These are phyloP conservation scores for Ctenopoma multispine DNA, from an alignment of 2,797 vertebrate species.

Conservation along the genomic window DNA sequence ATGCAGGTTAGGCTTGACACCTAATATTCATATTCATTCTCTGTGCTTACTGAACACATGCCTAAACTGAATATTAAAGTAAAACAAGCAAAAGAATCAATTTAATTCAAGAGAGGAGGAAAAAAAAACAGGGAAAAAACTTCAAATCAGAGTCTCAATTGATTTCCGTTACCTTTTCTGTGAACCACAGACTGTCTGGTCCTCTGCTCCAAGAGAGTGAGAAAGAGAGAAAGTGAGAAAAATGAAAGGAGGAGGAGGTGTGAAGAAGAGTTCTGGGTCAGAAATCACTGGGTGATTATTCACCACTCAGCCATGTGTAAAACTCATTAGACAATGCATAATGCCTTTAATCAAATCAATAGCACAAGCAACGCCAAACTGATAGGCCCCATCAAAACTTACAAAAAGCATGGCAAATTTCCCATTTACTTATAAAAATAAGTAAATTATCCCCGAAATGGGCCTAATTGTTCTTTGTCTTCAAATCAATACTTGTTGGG, in stretches of 20 bases:
- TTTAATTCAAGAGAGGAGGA: constrained; percentile 67
- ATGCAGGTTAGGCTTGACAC: constrained; percentile 65
- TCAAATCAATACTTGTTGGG: constrained; percentile 78
- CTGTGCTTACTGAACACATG: constrained; percentile 77
- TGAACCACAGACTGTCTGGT: constrained; percentile 69
- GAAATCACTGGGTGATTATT: constrained; percentile 93
- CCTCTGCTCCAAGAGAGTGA: constrained; percentile 66
- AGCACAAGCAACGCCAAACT: constrained; percentile 83
- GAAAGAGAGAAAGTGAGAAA: constrained; percentile 85
- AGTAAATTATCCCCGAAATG: constrained; percentile 81
- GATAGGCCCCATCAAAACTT: constrained; percentile 84
- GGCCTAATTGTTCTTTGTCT: constrained; percentile 80
- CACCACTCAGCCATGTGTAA: constrained; percentile 97
- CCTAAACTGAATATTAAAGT: constrained; percentile 84
- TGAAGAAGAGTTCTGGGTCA: constrained; percentile 86
- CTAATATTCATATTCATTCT: constrained; percentile 80
- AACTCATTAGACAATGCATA: constrained; percentile 99
- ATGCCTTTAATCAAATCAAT: constrained; percentile 99
- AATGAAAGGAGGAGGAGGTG: constrained; percentile 64
- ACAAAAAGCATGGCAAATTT: constrained; percentile 86
- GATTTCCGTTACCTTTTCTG: constrained; percentile 82
- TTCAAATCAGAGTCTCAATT: constrained; percentile 82
- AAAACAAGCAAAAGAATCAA: constrained; percentile 83
- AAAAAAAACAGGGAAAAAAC: constrained; percentile 51
- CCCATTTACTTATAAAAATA: constrained; percentile 84